Percentiles rank a stretch among this genome's conserved stretches.
Evolutionary conservation across 1,140 invertebrate species (phyloP).

Genomic region (Oreohelix idahoensis): DNA sequence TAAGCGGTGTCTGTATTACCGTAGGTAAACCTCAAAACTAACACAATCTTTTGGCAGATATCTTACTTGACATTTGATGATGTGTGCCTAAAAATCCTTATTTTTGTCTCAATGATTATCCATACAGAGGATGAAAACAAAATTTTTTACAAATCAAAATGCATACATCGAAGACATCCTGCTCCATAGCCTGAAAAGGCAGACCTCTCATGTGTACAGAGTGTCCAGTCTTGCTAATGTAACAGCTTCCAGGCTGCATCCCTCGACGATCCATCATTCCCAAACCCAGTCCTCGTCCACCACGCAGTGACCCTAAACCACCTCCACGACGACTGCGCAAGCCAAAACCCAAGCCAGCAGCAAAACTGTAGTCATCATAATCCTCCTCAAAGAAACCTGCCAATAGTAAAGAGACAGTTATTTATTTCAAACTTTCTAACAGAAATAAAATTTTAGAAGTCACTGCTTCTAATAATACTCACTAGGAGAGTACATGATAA

Average conservation of each 20-base stretch:
- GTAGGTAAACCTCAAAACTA: too few species aligned
- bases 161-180: conserved; percentile 68
- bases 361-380: conserved; percentile 70
- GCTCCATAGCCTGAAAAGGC: conserved; percentile 76
- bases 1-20: too few species aligned
- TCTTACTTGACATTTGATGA: too few species aligned
- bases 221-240: conserved; percentile 70
- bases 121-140: too few species aligned
- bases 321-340: conserved; percentile 44
- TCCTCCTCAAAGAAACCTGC: conserved; percentile 75
- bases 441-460: too few species aligned
- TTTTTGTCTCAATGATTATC: too few species aligned
- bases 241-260: conserved; percentile 60
- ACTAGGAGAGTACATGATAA: too few species aligned
- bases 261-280: conserved; percentile 65
- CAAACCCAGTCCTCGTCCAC: conserved; percentile 28
- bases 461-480: too few species aligned
- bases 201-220: conserved; percentile 91
- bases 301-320: conserved; percentile 37
- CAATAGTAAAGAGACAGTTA: conserved; percentile 9
- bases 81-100: too few species aligned
- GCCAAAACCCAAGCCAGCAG: conserved; percentile 59
- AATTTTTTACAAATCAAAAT: too few species aligned
- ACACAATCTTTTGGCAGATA: too few species aligned
- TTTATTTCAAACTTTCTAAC: too few species aligned